phyloP scores from a whole-genome alignment of 2,113 vertebrate genomes.

The Parotia lawesii region DNA sequence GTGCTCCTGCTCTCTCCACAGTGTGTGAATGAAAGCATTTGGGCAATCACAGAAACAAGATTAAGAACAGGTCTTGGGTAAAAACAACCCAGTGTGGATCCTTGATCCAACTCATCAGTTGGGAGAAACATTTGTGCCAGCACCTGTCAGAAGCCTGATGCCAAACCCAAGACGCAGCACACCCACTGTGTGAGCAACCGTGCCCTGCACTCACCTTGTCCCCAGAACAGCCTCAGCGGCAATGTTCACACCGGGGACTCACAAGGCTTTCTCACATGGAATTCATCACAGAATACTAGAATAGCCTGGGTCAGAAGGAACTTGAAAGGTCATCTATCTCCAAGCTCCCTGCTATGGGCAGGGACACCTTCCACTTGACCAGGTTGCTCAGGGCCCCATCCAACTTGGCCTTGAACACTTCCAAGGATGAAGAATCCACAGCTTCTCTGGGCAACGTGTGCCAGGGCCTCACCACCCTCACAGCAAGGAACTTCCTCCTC shows the following conservation, averaged over 20 bases:
- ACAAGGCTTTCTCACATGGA: no score
- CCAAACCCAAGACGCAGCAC: not conserved
- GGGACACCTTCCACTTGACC: not conserved
- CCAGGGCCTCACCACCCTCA: not conserved
- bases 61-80: not conserved
- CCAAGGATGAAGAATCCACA: not conserved
- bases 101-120: fast-evolving
- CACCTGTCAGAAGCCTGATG: not conserved
- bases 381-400: not conserved
- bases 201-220: fast-evolving
- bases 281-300: fast-evolving
- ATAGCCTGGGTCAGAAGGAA: not conserved
- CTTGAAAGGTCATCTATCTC: not conserved
- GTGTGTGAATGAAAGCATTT: not conserved
- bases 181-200: fast-evolving
- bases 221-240: fast-evolving
- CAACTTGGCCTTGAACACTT: not conserved
- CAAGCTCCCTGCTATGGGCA: not conserved
- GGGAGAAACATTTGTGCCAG: not conserved
- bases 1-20: not conserved
- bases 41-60: not conserved
- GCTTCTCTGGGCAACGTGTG: no score
- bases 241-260: fast-evolving
- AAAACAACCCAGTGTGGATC: not conserved
- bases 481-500: not conserved